phyloP scores from a whole-genome alignment of 1,140 invertebrate species.

The Phocides pigmalion region DNA sequence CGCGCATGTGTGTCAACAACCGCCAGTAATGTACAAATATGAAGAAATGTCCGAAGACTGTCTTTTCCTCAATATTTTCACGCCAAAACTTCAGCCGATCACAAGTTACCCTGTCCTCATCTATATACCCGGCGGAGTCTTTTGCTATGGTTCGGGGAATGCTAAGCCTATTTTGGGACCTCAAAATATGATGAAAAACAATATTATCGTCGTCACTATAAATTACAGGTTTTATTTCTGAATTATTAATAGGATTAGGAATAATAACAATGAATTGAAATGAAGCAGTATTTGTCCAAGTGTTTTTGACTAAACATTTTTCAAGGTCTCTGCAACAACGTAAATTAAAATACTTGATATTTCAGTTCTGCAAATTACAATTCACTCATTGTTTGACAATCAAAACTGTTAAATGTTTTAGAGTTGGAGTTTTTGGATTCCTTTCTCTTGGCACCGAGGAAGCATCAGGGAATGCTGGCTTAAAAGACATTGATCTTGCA shows the following conservation, averaged over 20 bases:
- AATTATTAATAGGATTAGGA: too few relatives aligned
- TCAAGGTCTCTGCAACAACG: too few relatives aligned
- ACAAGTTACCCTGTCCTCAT: slow-evolving; percentile 32
- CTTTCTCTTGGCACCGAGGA: slow-evolving; percentile 85
- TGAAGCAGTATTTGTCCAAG: too few relatives aligned
- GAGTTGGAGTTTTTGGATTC: slow-evolving; percentile 87
- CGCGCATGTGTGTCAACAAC: slow-evolving; percentile 41
- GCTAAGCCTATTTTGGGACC: slow-evolving; percentile 38
- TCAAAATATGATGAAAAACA: slow-evolving; percentile 36
- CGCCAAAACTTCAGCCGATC: slow-evolving; percentile 22
- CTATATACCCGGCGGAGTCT: slow-evolving; percentile 41
- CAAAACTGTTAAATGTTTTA: too few relatives aligned
- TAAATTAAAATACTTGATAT: too few relatives aligned
- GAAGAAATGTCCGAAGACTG: slow-evolving; percentile 45
- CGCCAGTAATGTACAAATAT: slow-evolving; percentile 16
- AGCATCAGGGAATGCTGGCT: slow-evolving; percentile 87
- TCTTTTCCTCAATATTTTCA: slow-evolving; percentile 40
- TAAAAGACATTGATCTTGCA: slow-evolving; percentile 88
- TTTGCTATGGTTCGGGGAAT: slow-evolving; percentile 34
- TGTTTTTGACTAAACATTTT: too few relatives aligned
- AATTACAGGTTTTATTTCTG: slow-evolving; percentile 41
- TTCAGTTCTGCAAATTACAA: too few relatives aligned
- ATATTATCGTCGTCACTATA: slow-evolving; percentile 38
- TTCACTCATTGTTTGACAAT: too few relatives aligned
- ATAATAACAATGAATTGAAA: too few relatives aligned